Evolutionary conservation across 2,888 invertebrate genomes (phyloP), one percentile per base, ranked within the genome.

Genomic region (Protonemura montana): DNA sequence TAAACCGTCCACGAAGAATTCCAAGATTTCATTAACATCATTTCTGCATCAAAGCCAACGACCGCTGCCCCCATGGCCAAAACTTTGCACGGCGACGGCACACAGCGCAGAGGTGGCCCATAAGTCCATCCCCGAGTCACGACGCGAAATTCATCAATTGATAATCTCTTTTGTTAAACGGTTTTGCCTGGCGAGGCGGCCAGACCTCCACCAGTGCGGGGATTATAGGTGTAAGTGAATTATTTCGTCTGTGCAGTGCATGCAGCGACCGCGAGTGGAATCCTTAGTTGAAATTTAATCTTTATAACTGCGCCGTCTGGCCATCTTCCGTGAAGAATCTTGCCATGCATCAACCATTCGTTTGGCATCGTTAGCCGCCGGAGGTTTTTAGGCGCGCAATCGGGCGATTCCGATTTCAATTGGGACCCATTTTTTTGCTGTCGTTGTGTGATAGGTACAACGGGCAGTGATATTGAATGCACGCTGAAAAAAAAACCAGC

Each of bases 41-140:
- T 59, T 59, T 59, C 59, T 59, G 59, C 59, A 13, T 59, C 59
- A 59, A 21, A 59, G 59, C 59, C 59, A 59, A 10, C n/a, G n/a
- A 59, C 59, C 3, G 59, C 59, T 10, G 59, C 35, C 3, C 35
- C 35, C 3, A 35, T 10, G 35, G 10, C 10, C 35, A 10, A 35
- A 35, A 35, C 5, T 35, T 35, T 6, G 35, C 35, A 35, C 35
- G 35, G 35, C 35, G 35, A 35, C 35, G 35, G 59, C 59, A 3
- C 59, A 7, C 59, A 59, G 78, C 28, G 29, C 84, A 84, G n/a
- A 84, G 84, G 84, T 84, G 84, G 84, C 29, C 59, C 84, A 76
- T 84, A 84, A 59, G 7, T 59, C 59, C n/a, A 76, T 84, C 84
- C 84, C 0, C 29, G n/a, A 59, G 84, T 84, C 84, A 84, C 84